These are phyloP conservation scores for Globodera rostochiensis DNA, from an alignment of 1,140 invertebrate genomes.

Conservation along the genomic window DNA sequence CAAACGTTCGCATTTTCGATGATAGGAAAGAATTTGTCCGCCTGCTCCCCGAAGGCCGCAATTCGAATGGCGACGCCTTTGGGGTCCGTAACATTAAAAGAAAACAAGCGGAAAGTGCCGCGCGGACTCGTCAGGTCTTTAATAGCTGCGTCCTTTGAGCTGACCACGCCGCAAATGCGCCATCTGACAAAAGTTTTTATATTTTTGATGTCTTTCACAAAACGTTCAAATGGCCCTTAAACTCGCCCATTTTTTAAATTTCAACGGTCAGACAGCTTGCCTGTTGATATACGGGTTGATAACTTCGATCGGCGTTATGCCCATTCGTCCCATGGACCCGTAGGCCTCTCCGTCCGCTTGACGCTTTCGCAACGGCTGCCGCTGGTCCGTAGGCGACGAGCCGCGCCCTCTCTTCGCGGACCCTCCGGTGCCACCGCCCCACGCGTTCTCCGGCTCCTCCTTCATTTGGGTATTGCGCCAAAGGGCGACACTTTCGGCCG, in stretches of 20 bases:
- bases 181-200: constrained; percentile 71
- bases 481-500: constrained; percentile 1
- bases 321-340: not conserved
- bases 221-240: too few species aligned
- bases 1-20: constrained; percentile 76
- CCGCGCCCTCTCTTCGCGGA: constrained; percentile 10
- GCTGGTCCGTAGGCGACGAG: constrained; percentile 14
- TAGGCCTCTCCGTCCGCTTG: constrained; percentile 8
- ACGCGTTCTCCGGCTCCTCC: constrained; percentile 5
- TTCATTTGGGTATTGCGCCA: constrained; percentile 5
- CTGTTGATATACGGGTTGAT: constrained; percentile 57
- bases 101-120: constrained; percentile 91
- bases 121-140: constrained; percentile 85
- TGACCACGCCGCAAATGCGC: constrained; percentile 87
- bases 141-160: constrained; percentile 77
- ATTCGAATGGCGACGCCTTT: constrained; percentile 84
- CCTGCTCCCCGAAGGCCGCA: constrained; percentile 87
- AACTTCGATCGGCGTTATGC: constrained; percentile 39
- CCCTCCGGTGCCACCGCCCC: not conserved
- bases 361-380: constrained; percentile 26
- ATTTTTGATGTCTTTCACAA: too few species aligned
- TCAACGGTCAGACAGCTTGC: constrained; percentile 24
- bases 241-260: not conserved
- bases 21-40: constrained; percentile 86
- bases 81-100: constrained; percentile 87